These are phyloP conservation scores for Sipha flava DNA, from an alignment of 1,140 invertebrate genomes.

Conservation along the genomic window DNA sequence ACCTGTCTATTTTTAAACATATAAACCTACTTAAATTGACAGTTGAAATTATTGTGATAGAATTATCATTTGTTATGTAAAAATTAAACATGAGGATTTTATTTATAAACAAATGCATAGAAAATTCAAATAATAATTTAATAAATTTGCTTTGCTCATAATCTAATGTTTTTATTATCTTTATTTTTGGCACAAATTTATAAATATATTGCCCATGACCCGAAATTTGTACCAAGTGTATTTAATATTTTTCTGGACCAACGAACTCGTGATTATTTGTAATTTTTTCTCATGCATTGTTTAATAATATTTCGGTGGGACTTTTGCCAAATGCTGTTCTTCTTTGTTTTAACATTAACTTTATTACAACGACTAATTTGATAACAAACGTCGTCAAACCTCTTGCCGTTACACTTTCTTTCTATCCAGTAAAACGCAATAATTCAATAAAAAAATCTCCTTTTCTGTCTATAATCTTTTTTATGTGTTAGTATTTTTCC, in stretches of 20 bases:
- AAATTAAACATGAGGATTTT: not conserved
- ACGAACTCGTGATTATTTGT: not conserved
- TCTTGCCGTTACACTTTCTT: not conserved
- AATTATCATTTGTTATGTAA: not conserved
- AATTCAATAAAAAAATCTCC: not conserved
- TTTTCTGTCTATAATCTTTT: not conserved
- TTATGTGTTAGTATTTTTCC: not conserved
- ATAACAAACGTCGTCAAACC: not conserved
- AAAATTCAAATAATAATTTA: not conserved
- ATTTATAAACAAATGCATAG: not conserved
- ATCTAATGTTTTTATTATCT: not conserved
- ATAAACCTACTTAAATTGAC: too few relatives aligned
- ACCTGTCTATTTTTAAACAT: too few relatives aligned
- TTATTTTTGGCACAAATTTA: not conserved
- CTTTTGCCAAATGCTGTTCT: not conserved
- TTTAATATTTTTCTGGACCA: slow-evolving; percentile 5
- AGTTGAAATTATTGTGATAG: not conserved
- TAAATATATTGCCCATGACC: slow-evolving; percentile 13
- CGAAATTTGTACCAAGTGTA: not conserved
- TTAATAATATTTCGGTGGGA: not conserved
- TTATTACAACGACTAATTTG: not conserved
- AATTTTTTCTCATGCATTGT: not conserved
- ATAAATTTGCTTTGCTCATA: too few relatives aligned
- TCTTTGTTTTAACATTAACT: not conserved
- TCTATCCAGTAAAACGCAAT: not conserved